Percentiles rank a stretch among this genome's conserved stretches.
Conservation (phyloP, 2,797 vertebrate genomes). For the Poeciliopsis infans region DNA sequence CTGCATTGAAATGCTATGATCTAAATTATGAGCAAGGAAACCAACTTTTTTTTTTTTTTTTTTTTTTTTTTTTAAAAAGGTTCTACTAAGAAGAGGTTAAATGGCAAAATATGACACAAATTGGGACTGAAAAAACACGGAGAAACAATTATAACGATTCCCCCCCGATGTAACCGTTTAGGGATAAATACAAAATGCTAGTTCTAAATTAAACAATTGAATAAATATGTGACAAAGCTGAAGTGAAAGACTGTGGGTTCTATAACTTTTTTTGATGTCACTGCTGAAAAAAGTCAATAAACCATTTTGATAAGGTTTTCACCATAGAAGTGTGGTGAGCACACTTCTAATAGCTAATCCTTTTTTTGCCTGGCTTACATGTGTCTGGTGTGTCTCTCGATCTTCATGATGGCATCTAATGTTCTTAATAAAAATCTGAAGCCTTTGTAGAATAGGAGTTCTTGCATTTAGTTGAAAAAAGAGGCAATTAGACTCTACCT, state of each 20-base stretch:
- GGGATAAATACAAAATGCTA: neutral
- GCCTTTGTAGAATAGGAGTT: neutral
- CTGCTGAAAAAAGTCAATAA: neutral
- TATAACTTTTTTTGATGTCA: neutral
- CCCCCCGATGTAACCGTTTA: fast-evolving
- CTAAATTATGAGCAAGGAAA: neutral
- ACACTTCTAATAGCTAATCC: neutral
- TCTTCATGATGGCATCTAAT: neutral
- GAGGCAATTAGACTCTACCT: neutral
- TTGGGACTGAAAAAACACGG: neutral
- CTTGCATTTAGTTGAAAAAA: neutral
- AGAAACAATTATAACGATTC: neutral
- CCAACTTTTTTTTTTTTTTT: neutral
- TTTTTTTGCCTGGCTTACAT: neutral
- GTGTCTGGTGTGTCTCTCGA: neutral
- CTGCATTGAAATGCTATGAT: neutral
- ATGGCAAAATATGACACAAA: neutral
- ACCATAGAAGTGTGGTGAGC: neutral
- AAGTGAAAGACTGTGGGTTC: neutral
- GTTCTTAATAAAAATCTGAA: neutral
- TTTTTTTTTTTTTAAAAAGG: no score
- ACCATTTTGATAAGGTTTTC: neutral
- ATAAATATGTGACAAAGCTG: neutral
- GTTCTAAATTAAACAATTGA: neutral
- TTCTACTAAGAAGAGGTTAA: neutral